phyloP scores from a whole-genome alignment of 2,113 vertebrate species.

The Eupsittula cactorum region DNA sequence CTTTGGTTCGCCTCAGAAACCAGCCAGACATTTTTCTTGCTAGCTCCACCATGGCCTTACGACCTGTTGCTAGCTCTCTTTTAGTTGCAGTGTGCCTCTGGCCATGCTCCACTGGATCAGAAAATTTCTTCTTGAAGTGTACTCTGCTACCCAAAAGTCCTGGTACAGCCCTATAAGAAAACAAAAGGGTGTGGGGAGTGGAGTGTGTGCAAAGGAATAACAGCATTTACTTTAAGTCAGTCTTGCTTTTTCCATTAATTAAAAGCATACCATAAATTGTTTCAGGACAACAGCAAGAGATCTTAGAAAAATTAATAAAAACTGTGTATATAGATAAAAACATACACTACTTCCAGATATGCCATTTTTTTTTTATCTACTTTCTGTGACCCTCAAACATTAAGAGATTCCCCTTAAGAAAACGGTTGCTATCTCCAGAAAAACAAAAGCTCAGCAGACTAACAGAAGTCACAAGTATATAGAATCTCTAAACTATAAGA shows the following conservation, averaged over 20 bases:
- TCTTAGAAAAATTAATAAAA: background rate
- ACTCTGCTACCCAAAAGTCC: conserved; percentile 84
- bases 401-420: background rate
- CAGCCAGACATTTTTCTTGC: conserved; percentile 82
- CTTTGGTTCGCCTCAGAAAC: conserved; percentile 92
- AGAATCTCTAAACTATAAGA: background rate
- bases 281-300: background rate
- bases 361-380: background rate
- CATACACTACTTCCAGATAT: background rate
- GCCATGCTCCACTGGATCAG: conserved; percentile 90
- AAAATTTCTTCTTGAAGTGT: conserved; percentile 87
- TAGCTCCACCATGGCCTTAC: conserved; percentile 83
- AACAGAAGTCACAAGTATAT: background rate
- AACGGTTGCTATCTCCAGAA: background rate
- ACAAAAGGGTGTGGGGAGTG: background rate
- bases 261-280: background rate
- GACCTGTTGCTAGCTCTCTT: conserved; percentile 87
- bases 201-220: background rate
- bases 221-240: background rate
- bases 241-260: background rate
- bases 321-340: background rate
- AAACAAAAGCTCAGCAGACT: background rate
- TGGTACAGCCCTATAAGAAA: conserved; percentile 85
- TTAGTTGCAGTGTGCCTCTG: conserved; percentile 92
- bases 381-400: background rate